These are phyloP conservation scores for Rhinogobius similis DNA, from an alignment of 2,113 vertebrate species.

Conservation along the genomic window DNA sequence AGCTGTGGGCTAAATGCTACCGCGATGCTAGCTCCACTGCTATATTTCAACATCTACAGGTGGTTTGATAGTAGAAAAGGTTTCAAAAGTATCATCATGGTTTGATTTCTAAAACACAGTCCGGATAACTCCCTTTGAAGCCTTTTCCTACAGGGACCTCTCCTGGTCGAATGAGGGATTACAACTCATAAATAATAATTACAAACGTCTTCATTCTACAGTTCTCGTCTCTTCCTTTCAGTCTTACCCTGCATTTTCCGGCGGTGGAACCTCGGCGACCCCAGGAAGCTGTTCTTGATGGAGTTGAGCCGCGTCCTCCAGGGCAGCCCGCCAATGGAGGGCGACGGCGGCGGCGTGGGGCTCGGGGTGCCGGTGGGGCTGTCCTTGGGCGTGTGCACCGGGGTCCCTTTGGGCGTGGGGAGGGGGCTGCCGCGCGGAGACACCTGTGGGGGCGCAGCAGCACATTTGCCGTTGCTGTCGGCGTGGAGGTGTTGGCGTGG, in stretches of 20 bases:
- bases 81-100: too few relatives aligned
- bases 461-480: constrained; percentile 94
- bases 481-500: constrained; percentile 73
- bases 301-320: constrained; percentile 98
- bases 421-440: constrained; percentile 96
- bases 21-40: too few relatives aligned
- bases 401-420: constrained; percentile 98
- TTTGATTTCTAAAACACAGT: too few relatives aligned
- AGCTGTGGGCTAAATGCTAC: too few relatives aligned
- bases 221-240: too few relatives aligned
- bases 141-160: too few relatives aligned
- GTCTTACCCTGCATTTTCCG: constrained; percentile 93
- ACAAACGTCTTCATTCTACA: too few relatives aligned
- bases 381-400: constrained; percentile 97
- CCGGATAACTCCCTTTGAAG: too few relatives aligned
- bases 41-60: too few relatives aligned
- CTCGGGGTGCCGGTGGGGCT: constrained; percentile 96
- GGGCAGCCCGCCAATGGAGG: constrained; percentile 96
- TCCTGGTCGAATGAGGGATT: too few relatives aligned
- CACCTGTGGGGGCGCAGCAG: constrained; percentile 97
- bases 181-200: too few relatives aligned
- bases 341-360: constrained; percentile 95
- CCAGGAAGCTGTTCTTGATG: constrained; percentile 99
- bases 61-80: too few relatives aligned
- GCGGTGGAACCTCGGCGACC: constrained; percentile 97